Percentiles rank a stretch among this genome's conserved stretches.
Conservation (phyloP, 2,888 invertebrate species). For the Andrena dorsata region DNA sequence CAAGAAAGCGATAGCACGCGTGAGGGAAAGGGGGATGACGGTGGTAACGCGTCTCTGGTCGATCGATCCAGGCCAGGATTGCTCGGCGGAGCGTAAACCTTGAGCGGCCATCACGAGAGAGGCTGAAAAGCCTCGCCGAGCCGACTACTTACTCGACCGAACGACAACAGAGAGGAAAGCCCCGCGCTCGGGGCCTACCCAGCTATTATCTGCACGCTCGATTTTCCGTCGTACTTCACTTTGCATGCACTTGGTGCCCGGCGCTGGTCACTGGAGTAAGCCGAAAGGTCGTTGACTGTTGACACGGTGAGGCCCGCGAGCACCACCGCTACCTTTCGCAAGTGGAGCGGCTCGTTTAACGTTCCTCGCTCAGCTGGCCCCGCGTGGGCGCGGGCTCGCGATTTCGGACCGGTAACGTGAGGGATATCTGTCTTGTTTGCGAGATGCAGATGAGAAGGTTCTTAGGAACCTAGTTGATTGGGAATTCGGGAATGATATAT, state of each 20-base stretch:
- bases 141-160: constrained; percentile 46
- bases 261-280: constrained; percentile 69
- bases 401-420: too few species aligned
- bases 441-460: too few species aligned
- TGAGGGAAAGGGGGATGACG: neutral
- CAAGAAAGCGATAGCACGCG: constrained; percentile 51
- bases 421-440: too few species aligned
- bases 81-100: constrained; percentile 62
- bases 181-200: constrained; percentile 11
- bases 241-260: constrained; percentile 13
- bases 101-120: constrained; percentile 40
- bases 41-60: constrained; percentile 23
- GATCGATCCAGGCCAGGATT: constrained; percentile 64
- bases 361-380: too few species aligned
- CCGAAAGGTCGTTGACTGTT: constrained; percentile 66
- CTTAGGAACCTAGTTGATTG: too few species aligned
- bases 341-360: neutral
- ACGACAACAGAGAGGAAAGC: constrained; percentile 38
- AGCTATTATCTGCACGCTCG: constrained; percentile 48
- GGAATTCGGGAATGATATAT: too few species aligned
- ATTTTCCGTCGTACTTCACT: constrained; percentile 33
- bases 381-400: too few species aligned
- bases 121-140: constrained; percentile 51
- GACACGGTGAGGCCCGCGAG: constrained; percentile 24
- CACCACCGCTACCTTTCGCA: constrained; percentile 1